Conservation (phyloP, 2,888 invertebrate species). For the Philonicus albiceps region DNA sequence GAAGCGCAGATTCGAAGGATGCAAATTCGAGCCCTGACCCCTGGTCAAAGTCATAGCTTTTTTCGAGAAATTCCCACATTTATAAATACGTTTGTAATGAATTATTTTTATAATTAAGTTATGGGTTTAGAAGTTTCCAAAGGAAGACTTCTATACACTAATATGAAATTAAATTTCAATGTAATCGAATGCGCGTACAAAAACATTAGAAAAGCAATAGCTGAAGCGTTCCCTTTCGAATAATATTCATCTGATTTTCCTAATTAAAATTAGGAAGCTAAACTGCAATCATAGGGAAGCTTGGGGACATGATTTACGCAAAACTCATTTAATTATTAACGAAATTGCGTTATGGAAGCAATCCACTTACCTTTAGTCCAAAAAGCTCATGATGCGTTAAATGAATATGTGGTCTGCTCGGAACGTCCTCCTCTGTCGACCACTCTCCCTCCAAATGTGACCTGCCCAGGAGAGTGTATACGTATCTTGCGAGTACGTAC, state of each 20-base stretch:
- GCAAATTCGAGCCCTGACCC: too few species aligned
- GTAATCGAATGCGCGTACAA: background rate
- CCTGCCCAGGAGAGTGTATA: slow-evolving; percentile 83
- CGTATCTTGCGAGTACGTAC: slow-evolving; percentile 95
- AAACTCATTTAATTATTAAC: background rate
- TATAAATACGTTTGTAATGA: too few species aligned
- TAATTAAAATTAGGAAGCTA: background rate
- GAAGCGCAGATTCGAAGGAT: too few species aligned
- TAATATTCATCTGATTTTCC: background rate
- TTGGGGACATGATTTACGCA: background rate
- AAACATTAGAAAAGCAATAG: background rate
- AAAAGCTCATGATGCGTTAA: slow-evolving; percentile 82
- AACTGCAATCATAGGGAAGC: background rate
- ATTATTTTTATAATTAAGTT: too few species aligned
- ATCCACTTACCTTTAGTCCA: slow-evolving; percentile 71
- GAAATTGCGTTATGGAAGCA: background rate
- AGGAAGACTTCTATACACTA: too few species aligned
- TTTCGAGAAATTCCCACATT: too few species aligned
- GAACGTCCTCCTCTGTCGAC: slow-evolving; percentile 57
- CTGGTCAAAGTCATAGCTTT: too few species aligned
- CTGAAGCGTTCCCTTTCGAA: background rate
- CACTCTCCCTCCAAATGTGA: slow-evolving; percentile 72
- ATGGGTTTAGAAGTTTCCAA: too few species aligned
- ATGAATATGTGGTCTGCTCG: slow-evolving; percentile 69
- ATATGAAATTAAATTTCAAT: background rate